Percentiles rank a stretch among this genome's conserved stretches.
Evolutionary conservation across 2,888 invertebrate species (phyloP).

Genomic region (Falcaria lacertinaria): DNA sequence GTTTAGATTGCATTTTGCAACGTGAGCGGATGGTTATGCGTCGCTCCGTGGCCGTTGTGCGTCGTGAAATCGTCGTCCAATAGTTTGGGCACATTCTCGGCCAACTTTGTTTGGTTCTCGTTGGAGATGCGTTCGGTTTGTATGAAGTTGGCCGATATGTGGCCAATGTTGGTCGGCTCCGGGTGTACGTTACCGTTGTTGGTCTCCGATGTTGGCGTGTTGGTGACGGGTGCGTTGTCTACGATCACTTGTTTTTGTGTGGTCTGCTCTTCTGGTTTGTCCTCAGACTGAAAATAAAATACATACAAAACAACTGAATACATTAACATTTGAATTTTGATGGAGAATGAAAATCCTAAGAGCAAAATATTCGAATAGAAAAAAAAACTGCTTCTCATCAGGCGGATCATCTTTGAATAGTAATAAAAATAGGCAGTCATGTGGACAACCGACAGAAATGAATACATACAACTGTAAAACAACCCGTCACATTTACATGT

Average conservation of each 20-base stretch:
- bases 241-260: conserved; percentile 35
- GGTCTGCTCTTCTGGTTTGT: conserved; percentile 47
- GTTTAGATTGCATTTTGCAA: conserved; percentile 67
- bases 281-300: conserved; percentile 47
- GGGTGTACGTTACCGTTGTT: conserved; percentile 53
- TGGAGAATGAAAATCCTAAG: too few species aligned
- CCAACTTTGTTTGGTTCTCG: conserved; percentile 40
- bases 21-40: conserved; percentile 58
- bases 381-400: too few species aligned
- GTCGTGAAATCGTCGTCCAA: conserved; percentile 63
- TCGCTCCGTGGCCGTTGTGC: conserved; percentile 61
- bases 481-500: too few species aligned
- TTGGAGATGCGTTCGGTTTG: conserved; percentile 52
- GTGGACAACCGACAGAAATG: too few species aligned
- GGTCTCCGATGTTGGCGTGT: conserved; percentile 24
- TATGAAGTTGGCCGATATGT: conserved; percentile 61
- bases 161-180: conserved; percentile 33
- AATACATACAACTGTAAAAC: too few species aligned
- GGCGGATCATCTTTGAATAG: too few species aligned
- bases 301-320: too few species aligned
- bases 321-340: too few species aligned
- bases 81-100: conserved; percentile 32
- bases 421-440: too few species aligned
- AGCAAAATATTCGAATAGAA: too few species aligned
- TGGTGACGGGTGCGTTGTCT: conserved; percentile 35